Base-by-base conservation (phyloP, 2,888 invertebrate genomes). In the Epirrhoe tristata region DNA sequence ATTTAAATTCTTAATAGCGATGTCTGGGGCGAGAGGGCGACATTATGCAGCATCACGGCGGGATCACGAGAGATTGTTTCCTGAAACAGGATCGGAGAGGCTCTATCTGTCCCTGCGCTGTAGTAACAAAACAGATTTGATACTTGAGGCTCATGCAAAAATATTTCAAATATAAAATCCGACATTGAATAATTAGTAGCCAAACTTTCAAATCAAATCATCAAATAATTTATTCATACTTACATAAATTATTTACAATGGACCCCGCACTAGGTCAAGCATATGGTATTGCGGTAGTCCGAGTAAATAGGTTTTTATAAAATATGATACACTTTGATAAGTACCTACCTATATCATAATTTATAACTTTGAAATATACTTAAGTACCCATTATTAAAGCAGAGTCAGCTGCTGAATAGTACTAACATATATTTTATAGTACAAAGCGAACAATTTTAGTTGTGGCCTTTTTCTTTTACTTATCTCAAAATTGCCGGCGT, bases 21-120 rank as follows among this genome's bases (percentile, higher is more conserved):
- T 80, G 81, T 77, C 77, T 74, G 81, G 77, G 80, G 77, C 66
- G 66, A 56, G 78, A 76, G 81, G 78, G 76, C 81, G 81, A 84
- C 88, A 93, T 93, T 93, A 93, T 93, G 93, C 93, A 89, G 82
- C 86, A 88, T 88, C 93, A 93, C 93, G 93, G 81, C 77, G 86
- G 90, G 91, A 92, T 93, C 91, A 90, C 83, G 79, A 80, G 78
- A 88, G 90, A 90, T 90, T 89, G 90, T 90, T 88, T 90, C 89
- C 88, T 89, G 87, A 90, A 91, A 89, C 89, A 90, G 87, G 88
- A 90, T 89, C 83, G 88, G 84, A 86, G 87, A 83, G 87, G 83
- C 86, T 81, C 81, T 78, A 83, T 76, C 82, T 82, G 86, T 74
- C 74, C 69, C 70, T 65, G 51, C 52, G 64, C 67, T 63, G 10